A percentile compares a stretch with the other conserved stretches of the same genome.
These are phyloP conservation scores for Didymodactylos carnosus DNA, from an alignment of 2,888 invertebrate species.

Conservation along the genomic window DNA sequence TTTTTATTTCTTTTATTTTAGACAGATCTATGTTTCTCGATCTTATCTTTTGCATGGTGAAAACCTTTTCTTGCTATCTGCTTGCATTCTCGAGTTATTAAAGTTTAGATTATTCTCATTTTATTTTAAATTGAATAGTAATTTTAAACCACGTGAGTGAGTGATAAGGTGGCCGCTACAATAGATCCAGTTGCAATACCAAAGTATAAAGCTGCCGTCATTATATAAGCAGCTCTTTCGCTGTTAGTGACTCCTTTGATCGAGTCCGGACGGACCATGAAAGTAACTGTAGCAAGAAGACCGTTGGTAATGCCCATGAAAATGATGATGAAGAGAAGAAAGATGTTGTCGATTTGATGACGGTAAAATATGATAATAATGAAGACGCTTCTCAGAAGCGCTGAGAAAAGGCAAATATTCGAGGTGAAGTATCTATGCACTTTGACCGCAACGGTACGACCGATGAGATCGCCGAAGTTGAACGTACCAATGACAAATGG, in stretches of 20 bases:
- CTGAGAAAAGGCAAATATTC: constrained; percentile 40
- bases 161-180: background rate
- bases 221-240: background rate
- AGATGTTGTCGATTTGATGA: constrained; percentile 10
- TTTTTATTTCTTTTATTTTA: too few species aligned
- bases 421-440: constrained; percentile 34
- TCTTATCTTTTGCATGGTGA: too few species aligned
- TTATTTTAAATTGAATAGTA: too few species aligned
- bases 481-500: constrained; percentile 36
- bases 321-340: constrained; percentile 6
- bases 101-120: too few species aligned
- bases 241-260: background rate
- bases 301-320: background rate
- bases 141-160: background rate
- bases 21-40: too few species aligned
- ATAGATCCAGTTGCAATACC: background rate
- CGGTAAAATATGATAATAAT: constrained; percentile 7
- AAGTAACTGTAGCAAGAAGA: background rate
- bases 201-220: background rate
- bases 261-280: background rate
- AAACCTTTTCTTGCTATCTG: too few species aligned
- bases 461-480: constrained; percentile 67
- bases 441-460: constrained; percentile 57
- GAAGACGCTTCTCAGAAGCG: background rate
- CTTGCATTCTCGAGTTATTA: too few species aligned